Conservation (phyloP, 2,888 invertebrate genomes). For the Campoletis raptor region DNA sequence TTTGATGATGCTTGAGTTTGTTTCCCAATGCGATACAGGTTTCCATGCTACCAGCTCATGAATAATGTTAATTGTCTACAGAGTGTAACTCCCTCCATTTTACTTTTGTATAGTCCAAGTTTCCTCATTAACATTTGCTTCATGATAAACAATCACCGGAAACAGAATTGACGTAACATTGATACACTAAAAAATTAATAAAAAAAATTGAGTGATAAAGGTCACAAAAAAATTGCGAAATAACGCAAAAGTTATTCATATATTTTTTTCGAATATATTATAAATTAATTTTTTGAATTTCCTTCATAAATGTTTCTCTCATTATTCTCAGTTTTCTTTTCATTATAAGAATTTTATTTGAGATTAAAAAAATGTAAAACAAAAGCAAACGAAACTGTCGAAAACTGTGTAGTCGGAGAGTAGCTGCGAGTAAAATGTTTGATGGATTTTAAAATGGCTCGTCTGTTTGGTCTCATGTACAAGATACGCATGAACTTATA, state of each 20-base stretch:
- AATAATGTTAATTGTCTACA: neutral
- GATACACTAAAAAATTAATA: too few species aligned
- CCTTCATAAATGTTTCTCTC: too few species aligned
- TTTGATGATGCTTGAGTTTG: neutral
- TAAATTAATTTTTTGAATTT: too few species aligned
- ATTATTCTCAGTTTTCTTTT: neutral
- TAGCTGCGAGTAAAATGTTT: neutral
- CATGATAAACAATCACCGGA: too few species aligned
- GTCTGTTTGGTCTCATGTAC: conserved; percentile 2
- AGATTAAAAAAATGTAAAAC: neutral
- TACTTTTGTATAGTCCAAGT: neutral
- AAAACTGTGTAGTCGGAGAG: neutral
- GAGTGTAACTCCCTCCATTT: neutral
- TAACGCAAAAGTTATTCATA: too few species aligned
- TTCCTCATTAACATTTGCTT: neutral
- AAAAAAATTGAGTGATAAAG: too few species aligned
- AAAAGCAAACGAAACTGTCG: neutral
- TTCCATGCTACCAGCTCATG: too few species aligned
- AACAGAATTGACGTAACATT: too few species aligned
- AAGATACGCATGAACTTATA: neutral
- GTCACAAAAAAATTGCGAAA: too few species aligned
- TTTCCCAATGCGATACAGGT: too few species aligned
- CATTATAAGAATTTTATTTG: neutral
- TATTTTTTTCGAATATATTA: too few species aligned
- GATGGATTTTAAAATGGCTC: conserved; percentile 1